phyloP scores from a whole-genome alignment of 2,797 vertebrate species.

The Pterois miles region DNA sequence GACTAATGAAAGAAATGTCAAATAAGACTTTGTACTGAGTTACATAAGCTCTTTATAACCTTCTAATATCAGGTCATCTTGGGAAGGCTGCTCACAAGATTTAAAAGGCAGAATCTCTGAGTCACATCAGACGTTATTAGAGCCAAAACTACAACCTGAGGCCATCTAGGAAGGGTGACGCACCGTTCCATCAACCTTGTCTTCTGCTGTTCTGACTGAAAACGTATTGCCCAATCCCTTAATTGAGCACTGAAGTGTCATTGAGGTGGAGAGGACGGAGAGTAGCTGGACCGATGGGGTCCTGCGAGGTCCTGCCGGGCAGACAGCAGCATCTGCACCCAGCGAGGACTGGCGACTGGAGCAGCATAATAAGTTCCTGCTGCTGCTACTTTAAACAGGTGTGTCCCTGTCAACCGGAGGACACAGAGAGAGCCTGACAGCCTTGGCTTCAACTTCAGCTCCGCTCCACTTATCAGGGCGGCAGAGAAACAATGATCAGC shows the following conservation, averaged over 20 bases:
- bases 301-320: neutral
- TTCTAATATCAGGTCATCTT: neutral
- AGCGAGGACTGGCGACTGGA: constrained; percentile 24
- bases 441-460: constrained; percentile 36
- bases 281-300: constrained; percentile 2
- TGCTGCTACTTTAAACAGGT: constrained; percentile 66
- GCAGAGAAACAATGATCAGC: constrained; percentile 42
- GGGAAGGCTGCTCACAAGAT: neutral
- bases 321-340: constrained; percentile 53
- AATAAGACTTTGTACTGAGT: neutral
- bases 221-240: constrained; percentile 35
- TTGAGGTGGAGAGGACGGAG: constrained; percentile 28
- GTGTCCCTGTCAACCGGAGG: constrained; percentile 44
- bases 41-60: neutral
- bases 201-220: constrained; percentile 17
- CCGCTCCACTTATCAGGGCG: constrained; percentile 53
- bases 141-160: constrained; percentile 26
- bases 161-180: constrained; percentile 9
- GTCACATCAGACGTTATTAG: neutral
- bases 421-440: neutral
- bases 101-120: constrained; percentile 22
- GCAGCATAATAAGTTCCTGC: constrained; percentile 64
- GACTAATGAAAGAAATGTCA: neutral
- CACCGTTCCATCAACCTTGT: constrained; percentile 22
- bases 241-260: constrained; percentile 44